Base-by-base conservation (phyloP, 92 coral and sea anemone genomes). In the Phymanthus crucifer region DNA sequence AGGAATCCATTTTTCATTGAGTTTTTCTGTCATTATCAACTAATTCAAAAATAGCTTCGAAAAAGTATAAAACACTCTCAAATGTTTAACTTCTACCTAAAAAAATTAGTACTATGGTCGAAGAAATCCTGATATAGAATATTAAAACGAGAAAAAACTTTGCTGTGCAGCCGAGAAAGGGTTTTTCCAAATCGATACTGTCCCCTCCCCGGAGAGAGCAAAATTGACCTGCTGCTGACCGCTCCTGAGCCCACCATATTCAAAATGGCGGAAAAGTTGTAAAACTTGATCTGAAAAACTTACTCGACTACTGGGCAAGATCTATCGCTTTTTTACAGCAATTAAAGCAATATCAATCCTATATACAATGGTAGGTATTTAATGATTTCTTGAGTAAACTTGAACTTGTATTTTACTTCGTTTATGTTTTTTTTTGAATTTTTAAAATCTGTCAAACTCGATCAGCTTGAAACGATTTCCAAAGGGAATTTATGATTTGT, bases 181-280 rank as follows among this genome's bases (percentile, higher is more conserved):
- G 7, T 4, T 43, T 8, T 43, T 0, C 11, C 48, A 6, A 43
- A 43, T 43, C 14, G 10, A 8, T 36, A n/a, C 43, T 7, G 19
- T 17, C 32, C 43, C 72, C 45, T 40, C 74, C 32, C 74, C 74
- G 0, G 27, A 19, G 4, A 32, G 27, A 16, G 8, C 14, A 31
- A 11, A 13, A 10, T 5, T 43, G 0, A 11, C 14, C 48, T 43
- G 40, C 75, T 18, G 86, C 86, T 82, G 86, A 46, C 75, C 75
- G 64, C 0, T 56, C 26, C 31, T 65, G 80, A 82, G 86, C 78
- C 80, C 46, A 74, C 50, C 17, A 7, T 82, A 9, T 61, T 27
- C 86, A 82, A 40, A 32, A 61, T 79, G 83, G 83, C 75, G 74
- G 83, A 79, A 34, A 11, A 35, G 14, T 27, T 61, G 68, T 29